Base-by-base conservation (phyloP, 2,113 vertebrate genomes). In the Morphnarchus princeps region DNA sequence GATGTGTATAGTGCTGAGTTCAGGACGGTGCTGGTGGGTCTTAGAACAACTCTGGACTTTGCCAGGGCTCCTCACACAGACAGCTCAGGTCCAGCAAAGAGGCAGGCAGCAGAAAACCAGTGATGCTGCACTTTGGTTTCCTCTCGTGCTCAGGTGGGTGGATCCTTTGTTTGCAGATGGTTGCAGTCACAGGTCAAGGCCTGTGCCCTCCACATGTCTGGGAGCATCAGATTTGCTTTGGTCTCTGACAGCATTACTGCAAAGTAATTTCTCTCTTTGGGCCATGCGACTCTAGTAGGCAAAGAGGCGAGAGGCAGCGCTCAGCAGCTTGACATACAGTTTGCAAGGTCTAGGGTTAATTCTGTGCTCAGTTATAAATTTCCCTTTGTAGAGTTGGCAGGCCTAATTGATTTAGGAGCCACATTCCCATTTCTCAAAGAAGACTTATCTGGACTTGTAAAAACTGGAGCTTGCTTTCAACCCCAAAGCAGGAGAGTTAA, bases 341-440 rank as follows among this genome's bases (percentile, higher is more conserved):
- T 77, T 93, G 91, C 24, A 34, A 57, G 87, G 94, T 92, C 91
- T 67, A 28, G 93, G 95, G 94, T 97, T 95, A 97, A 93, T 93
- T 97, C 79, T 86, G 78, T 34, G 43, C 91, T 90, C n/a, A 1
- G 29, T 62, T 93, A 59, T 95, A 90, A 93, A 94, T 77, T 93
- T 66, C 78, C 52, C 94, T 92, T 73, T 78, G 95, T 58, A 81
- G 88, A 63, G n/a, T 5, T 90, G 92, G 82, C 90, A 81, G 82
- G 42, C 24, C 92, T 93, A 97, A 95, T 94, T 97, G 95, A 92
- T 95, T 97, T 96, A 97, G 93, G 59, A 94, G 47, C 63, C 82
- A 42, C 86, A 78, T 82, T 76, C 82, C 66, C 66, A 70, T 88
- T 90, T 95, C 87, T 97, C 82, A 95, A 85, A 52, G 65, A 79